Base-by-base conservation (phyloP, 2,797 vertebrate genomes). In the Paratrypauchen microcephalus region DNA sequence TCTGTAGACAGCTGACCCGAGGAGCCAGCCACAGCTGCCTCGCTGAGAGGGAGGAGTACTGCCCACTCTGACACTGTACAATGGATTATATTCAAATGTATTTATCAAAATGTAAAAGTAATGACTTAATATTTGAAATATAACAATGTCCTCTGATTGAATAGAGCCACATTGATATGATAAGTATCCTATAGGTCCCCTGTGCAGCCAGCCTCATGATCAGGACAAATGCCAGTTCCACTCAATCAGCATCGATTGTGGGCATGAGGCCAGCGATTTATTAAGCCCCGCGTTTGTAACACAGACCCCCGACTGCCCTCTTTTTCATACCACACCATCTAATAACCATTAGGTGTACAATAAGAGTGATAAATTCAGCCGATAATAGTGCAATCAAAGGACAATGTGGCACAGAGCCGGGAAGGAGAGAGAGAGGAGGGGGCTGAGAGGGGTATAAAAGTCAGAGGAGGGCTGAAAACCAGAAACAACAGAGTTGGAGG, bases 371-470 rank as follows among this genome's bases (percentile, higher is more conserved):
- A 26, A 72, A 85, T 78, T 68, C 57, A 36, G 30, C 23, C 47
- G 41, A 79, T 76, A 65, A 83, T 41, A 61, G 69, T 70, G 56
- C 39, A 83, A 86, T 83, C 60, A 78, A 81, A 72, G 66, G 50
- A 76, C 76, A 54, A 41, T 70, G 64, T 81, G 78, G 77, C 78
- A 26, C 41, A 2, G 41, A 71, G 75, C 78, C 28, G 9, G 77
- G 70, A 74, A 47, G 73, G 58, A 65, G 16, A 72, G 59, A 62
- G 82, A 79, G 79, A 86, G 87, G 75, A 76, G 80, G 70, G 24
- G 54, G 67, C 72, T 70, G 69, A 71, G 72, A 45, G 83, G 30
- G 65, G 77, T 86, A 89, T 86, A 90, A 85, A 89, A 73, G 66
- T 77, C 64, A 36, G 39, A 48, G 83, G 74, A 83, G 78, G 80